Evolutionary conservation across 2,797 vertebrate genomes (phyloP).

Genomic region (Onychomys arenicola): DNA sequence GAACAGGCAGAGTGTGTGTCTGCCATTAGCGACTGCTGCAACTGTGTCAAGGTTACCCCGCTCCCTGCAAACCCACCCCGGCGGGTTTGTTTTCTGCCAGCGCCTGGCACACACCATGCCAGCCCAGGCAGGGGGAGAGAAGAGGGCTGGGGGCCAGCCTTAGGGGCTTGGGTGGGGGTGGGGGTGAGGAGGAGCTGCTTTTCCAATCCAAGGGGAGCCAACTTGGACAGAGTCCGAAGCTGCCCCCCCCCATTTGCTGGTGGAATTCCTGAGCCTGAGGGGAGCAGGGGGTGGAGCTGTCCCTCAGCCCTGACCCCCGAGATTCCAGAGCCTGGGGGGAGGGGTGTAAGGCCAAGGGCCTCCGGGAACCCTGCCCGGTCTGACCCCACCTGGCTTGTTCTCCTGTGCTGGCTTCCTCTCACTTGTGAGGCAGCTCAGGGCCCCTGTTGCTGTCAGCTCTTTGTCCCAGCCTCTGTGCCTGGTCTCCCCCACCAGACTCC

Average conservation of each 20-base stretch:
- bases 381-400: constrained; percentile 82
- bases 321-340: constrained; percentile 81
- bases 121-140: constrained; percentile 60
- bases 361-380: constrained; percentile 77
- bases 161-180: constrained; percentile 63
- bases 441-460: constrained; percentile 48
- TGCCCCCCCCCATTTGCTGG: constrained; percentile 37
- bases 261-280: constrained; percentile 83
- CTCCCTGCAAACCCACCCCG: constrained; percentile 87
- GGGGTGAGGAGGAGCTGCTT: constrained; percentile 38
- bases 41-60: constrained; percentile 91
- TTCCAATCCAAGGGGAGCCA: constrained; percentile 80
- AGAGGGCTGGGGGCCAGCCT: constrained; percentile 69
- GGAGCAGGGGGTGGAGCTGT: constrained; percentile 81
- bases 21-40: constrained; percentile 90
- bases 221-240: constrained; percentile 80
- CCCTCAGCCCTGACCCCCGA: constrained; percentile 82
- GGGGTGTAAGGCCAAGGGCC: constrained; percentile 74
- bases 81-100: constrained; percentile 85
- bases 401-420: constrained; percentile 76
- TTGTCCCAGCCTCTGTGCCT: constrained; percentile 69
- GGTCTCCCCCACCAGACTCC: constrained; percentile 62
- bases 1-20: constrained; percentile 90
- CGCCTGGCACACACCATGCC: constrained; percentile 81
- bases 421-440: constrained; percentile 47